Conservation (phyloP, 1,140 invertebrate genomes). For the Aphidius gifuensis region DNA sequence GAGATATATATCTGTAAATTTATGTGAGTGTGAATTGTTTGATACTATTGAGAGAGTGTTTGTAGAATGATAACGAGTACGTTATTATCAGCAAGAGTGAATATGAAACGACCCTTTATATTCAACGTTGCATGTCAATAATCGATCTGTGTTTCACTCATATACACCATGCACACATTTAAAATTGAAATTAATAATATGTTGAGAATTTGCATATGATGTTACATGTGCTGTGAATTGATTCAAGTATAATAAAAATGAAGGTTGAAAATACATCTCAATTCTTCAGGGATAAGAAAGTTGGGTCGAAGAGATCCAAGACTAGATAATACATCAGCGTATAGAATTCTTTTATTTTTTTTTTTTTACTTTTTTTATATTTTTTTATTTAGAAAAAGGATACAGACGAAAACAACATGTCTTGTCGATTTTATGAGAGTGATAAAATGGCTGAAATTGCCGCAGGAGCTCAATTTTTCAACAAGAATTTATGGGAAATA, state of each 20-base stretch:
- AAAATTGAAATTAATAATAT: too few species aligned
- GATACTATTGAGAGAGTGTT: constrained; percentile 9
- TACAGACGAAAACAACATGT: constrained; percentile 9
- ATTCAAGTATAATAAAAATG: too few species aligned
- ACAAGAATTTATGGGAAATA: constrained; percentile 20
- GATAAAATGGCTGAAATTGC: neutral
- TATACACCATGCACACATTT: too few species aligned
- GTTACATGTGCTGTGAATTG: too few species aligned
- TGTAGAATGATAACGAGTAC: constrained; percentile 28
- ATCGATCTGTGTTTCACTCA: constrained; percentile 34
- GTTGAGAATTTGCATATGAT: too few species aligned
- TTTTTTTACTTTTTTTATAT: too few species aligned
- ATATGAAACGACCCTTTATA: constrained; percentile 33
- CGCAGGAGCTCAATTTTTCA: constrained; percentile 9
- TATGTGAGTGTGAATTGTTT: constrained; percentile 3
- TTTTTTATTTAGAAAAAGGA: neutral
- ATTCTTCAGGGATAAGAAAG: neutral
- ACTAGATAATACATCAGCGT: neutral
- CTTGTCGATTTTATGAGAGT: constrained; percentile 12
- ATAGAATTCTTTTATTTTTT: neutral
- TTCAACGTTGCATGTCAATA: constrained; percentile 45
- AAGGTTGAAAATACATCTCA: too few species aligned
- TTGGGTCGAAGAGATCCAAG: neutral
- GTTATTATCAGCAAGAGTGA: constrained; percentile 43
- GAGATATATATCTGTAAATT: neutral